These are phyloP conservation scores for Ennomos quercinarius DNA, from an alignment of 2,888 invertebrate species.

Conservation along the genomic window DNA sequence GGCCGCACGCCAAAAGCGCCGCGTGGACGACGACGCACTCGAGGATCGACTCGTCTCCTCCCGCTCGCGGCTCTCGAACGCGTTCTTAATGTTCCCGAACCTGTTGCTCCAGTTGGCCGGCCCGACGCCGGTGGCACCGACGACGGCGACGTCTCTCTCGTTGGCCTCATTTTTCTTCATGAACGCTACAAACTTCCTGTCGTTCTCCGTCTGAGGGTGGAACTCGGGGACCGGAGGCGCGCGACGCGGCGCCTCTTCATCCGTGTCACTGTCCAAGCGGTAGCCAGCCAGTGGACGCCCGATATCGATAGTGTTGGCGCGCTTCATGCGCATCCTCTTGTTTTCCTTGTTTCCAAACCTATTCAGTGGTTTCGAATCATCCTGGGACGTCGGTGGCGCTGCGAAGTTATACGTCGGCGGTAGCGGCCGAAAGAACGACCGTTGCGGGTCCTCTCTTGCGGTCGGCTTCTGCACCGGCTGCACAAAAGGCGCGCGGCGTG, in stretches of 20 bases:
- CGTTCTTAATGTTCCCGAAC: conserved; percentile 93
- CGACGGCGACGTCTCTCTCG: conserved; percentile 44
- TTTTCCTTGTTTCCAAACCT: conserved; percentile 84
- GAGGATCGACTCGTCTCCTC: conserved; percentile 70
- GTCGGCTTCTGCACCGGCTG: conserved; percentile 45
- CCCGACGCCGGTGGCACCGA: conserved; percentile 52
- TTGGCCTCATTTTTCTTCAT: conserved; percentile 88
- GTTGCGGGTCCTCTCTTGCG: conserved; percentile 56
- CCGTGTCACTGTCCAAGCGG: conserved; percentile 78
- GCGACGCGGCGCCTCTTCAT: conserved; percentile 63
- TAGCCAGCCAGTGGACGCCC: conserved; percentile 89
- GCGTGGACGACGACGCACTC: conserved; percentile 81
- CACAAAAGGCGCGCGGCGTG: conserved; percentile 44
- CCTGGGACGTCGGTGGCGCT: conserved; percentile 64
- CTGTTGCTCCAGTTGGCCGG: conserved; percentile 91
- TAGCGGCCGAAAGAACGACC: conserved; percentile 68
- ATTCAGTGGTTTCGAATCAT: conserved; percentile 67
- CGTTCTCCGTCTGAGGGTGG: conserved; percentile 93
- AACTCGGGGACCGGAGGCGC: conserved; percentile 87
- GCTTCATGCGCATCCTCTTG: conserved; percentile 92
- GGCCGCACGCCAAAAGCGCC: conserved; percentile 87
- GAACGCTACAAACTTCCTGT: conserved; percentile 93
- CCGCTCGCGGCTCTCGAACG: conserved; percentile 88
- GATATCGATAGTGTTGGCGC: conserved; percentile 95
- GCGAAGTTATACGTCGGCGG: conserved; percentile 79